phyloP scores from a whole-genome alignment of 2,888 invertebrate species.

The Agriopis leucophaearia region DNA sequence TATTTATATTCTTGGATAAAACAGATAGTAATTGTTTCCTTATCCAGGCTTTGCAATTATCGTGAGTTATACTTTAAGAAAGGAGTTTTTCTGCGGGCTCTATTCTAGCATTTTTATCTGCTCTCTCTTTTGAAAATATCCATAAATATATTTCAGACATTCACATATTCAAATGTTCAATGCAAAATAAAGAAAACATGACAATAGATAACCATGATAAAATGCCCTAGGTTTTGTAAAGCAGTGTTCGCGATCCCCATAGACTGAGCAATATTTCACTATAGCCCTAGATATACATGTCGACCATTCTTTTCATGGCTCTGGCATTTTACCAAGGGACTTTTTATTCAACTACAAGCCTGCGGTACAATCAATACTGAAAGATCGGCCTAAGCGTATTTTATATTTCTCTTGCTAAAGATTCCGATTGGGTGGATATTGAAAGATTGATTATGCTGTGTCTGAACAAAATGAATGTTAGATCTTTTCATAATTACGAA shows the following conservation, averaged over 20 bases:
- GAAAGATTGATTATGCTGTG: constrained; percentile 55
- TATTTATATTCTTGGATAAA: not conserved
- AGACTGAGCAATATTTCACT: constrained; percentile 70
- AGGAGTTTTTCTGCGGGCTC: not conserved
- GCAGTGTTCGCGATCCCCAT: constrained; percentile 58
- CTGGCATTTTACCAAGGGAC: constrained; percentile 81
- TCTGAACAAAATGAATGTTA: constrained; percentile 6
- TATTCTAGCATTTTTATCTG: not conserved
- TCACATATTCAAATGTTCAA: constrained; percentile 22
- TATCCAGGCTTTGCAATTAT: not conserved
- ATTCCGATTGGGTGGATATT: constrained; percentile 66
- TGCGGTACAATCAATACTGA: constrained; percentile 78
- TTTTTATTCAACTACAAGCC: constrained; percentile 79
- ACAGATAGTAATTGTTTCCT: not conserved
- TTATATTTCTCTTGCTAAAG: constrained; percentile 67
- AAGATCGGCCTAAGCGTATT: constrained; percentile 62
- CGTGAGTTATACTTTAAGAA: not conserved
- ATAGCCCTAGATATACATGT: constrained; percentile 53
- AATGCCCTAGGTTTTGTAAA: constrained; percentile 37
- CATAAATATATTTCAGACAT: constrained; percentile 1
- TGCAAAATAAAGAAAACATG: constrained; percentile 24
- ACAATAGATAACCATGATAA: constrained; percentile 31
- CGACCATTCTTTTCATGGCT: constrained; percentile 75
- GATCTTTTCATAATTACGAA: constrained; percentile 3
- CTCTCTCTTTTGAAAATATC: not conserved